Base-by-base conservation (phyloP, 2,888 invertebrate species). In the Drosophila cognata region DNA sequence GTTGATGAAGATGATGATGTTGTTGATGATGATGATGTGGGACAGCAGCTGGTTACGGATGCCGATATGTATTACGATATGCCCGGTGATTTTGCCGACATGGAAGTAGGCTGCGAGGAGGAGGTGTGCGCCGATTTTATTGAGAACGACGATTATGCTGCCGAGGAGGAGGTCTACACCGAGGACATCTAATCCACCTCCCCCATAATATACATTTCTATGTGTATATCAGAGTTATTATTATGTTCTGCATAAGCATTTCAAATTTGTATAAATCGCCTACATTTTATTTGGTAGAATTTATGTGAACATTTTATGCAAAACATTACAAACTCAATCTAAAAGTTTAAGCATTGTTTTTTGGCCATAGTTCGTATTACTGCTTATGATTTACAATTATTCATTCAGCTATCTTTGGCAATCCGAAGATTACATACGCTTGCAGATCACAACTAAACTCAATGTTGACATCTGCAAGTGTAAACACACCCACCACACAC, bases 101-200 rank as follows among this genome's bases (percentile, higher is more conserved):
- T 88, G 78, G 80, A 80, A 61, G 79, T 82, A 21, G 88, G 81
- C 46, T 87, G 84, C 68, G 83, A 83, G 55, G 82, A 88, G 67
- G 88, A 80, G 46, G 83, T 79, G 4, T 86, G 87, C 46, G 85
- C 71, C 5, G 85, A 85, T 59, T 85, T 73, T 56, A 66, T 71
- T 29, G 78, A 76, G 38, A 64, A 68, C 25, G 82, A 80, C 36
- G 80, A 74, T 13, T 85, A 66, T 51, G 79, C 79, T 25, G 90
- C 89, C 52, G 91, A 91, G 56, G 91, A 91, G 65, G 92, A 91
- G 73, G 90, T 92, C 41, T 88, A 90, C 66, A 84, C 88, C 8
- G 90, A 85, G 28, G 77, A 74, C 36, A 43, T 66, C 56, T 77
- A 74, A 63, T 31, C 46, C 43, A 29, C 38, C 55, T 55, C 51